Evolutionary conservation across 2,113 vertebrate species (phyloP).

Genomic region (Colistium nudipinnis): DNA sequence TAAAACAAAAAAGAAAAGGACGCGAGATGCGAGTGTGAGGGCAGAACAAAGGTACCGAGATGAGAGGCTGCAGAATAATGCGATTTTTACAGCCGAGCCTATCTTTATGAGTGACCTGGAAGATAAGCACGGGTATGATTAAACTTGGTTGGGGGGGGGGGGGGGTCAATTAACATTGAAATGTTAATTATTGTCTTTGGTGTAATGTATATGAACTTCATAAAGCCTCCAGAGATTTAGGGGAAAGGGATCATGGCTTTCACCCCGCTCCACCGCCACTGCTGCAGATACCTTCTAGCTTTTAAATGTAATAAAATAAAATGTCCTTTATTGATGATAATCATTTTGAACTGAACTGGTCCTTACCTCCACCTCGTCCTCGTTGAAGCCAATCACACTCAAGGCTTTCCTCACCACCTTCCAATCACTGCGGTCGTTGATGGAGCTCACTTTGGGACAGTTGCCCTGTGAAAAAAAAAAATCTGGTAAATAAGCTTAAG

Average conservation of each 20-base stretch:
- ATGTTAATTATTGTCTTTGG: no score
- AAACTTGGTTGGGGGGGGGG: neutral
- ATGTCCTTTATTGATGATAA: no score
- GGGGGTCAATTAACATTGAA: no score
- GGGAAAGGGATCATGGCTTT: neutral
- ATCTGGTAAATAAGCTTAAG: neutral
- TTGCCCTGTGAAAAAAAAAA: slow-evolving; percentile 85
- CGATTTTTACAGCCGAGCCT: neutral
- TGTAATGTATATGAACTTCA: no score
- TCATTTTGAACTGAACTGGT: no score
- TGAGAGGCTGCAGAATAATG: neutral
- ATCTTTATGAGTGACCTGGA: slow-evolving; percentile 30
- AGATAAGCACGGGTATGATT: slow-evolving; percentile 14
- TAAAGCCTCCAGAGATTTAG: neutral
- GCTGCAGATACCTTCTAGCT: no score
- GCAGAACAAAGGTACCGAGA: slow-evolving; percentile 19
- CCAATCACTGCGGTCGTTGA: slow-evolving; percentile 98
- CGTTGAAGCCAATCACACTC: slow-evolving; percentile 90
- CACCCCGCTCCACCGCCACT: neutral
- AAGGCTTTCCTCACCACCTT: slow-evolving; percentile 91
- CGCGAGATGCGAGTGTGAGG: neutral
- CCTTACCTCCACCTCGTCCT: slow-evolving; percentile 93
- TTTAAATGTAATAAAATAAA: no score
- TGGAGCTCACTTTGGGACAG: slow-evolving; percentile 97
- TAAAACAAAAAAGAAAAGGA: neutral